Conservation (phyloP, 1,140 invertebrate genomes). For the Platyscapa corneri region DNA sequence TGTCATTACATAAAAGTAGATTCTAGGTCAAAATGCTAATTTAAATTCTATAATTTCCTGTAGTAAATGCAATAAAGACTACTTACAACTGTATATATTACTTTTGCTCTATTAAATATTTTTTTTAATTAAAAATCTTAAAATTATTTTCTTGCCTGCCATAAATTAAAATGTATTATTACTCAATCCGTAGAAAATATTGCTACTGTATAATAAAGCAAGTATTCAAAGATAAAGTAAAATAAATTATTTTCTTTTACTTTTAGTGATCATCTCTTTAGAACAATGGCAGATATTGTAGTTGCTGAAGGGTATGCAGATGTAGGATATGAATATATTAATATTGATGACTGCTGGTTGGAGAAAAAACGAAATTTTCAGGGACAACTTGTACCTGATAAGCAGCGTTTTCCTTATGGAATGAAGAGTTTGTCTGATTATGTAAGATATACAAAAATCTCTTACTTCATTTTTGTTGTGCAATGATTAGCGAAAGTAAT, state of each 20-base stretch:
- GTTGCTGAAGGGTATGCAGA: slow-evolving; percentile 92
- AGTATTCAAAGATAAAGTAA: background rate
- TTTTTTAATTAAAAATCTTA: background rate
- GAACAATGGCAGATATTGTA: slow-evolving; percentile 92
- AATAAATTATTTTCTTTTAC: slow-evolving; percentile 40
- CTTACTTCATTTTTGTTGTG: slow-evolving; percentile 44
- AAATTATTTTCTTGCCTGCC: slow-evolving; percentile 6
- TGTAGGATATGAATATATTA: slow-evolving; percentile 93
- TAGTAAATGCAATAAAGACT: slow-evolving; percentile 16
- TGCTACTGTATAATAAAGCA: background rate
- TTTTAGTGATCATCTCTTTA: slow-evolving; percentile 92
- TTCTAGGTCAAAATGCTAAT: slow-evolving; percentile 55
- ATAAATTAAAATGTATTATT: slow-evolving; percentile 2
- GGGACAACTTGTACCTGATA: slow-evolving; percentile 90
- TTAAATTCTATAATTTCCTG: slow-evolving; percentile 50
- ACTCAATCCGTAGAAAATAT: background rate
- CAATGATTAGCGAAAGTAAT: slow-evolving; percentile 47
- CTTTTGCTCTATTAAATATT: background rate
- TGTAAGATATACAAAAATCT: slow-evolving; percentile 78
- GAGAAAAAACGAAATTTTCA: slow-evolving; percentile 84
- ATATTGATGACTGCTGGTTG: slow-evolving; percentile 97
- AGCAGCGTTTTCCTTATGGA: slow-evolving; percentile 91
- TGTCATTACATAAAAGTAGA: slow-evolving; percentile 52
- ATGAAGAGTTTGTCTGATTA: slow-evolving; percentile 93
- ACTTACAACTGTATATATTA: background rate